Evolutionary conservation across 2,888 invertebrate genomes (phyloP), one percentile per base, ranked within the genome.

Genomic region (Chaitophorus viminalis): DNA sequence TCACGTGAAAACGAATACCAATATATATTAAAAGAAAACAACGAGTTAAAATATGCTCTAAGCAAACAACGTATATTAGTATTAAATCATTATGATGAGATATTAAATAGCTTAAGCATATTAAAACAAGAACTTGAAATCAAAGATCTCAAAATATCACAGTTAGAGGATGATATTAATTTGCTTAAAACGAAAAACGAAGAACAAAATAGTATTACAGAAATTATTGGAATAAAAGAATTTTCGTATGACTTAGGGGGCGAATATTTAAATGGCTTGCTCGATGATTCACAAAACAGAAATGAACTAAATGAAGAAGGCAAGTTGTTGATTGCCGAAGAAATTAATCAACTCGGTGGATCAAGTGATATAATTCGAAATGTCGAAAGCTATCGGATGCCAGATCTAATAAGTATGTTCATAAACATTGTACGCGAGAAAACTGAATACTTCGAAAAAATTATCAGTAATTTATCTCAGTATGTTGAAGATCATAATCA

Each of bases 401-500:
- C 29, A 36, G 86, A 72, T 8, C 46, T 86, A 70, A 79, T 86
- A n/a, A 33, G 60, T 54, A 54, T 72, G 3, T 9, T 79, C 25
- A 0, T 18, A 0, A 78, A 5, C 39, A 3, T 29, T 29, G 31
- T 72, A 79, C n/a, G 52, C 21, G n/a, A 72, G 14, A 79, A 79
- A 79, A 60, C 52, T 79, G 72, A 79, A 39, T 6, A 74, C n/a
- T 79, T 86, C 39, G 54, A 78, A 70, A 29, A 5, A 11, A 29
- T 29, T 25, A 86, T 31, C 25, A 39, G 14, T 33, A 3, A 29
- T 54, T 46, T 18, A n/a, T 25, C n/a, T 25, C 46, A 33, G 33
- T 52, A n/a, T n/a, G 21, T 60, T 8, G 36, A 74, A 39, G 36
- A 86, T 6, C 21, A 86, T n/a, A 86, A 86, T 72, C 78, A 86